These are phyloP conservation scores for Oryctolagus cuniculus DNA, from an alignment of 2,113 vertebrate genomes.

Conservation along the genomic window DNA sequence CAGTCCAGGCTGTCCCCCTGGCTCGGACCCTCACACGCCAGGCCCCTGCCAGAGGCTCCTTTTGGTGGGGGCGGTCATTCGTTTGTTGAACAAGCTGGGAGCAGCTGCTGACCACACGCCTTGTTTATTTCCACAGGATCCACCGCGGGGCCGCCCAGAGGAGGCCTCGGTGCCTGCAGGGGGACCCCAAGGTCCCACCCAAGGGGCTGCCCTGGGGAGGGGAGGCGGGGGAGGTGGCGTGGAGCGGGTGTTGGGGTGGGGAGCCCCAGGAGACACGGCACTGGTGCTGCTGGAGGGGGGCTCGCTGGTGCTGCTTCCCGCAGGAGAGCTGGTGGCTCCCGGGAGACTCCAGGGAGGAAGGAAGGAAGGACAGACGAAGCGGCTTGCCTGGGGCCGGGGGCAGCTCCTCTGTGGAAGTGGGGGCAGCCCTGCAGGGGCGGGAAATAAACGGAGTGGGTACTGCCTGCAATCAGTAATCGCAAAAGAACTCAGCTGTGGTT, in stretches of 20 bases:
- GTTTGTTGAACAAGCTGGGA: accelerated
- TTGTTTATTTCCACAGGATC: accelerated
- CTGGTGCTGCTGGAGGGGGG: neutral
- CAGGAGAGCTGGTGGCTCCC: neutral
- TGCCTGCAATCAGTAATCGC: neutral
- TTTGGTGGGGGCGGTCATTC: neutral
- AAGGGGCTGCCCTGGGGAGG: neutral
- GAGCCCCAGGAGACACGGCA: neutral
- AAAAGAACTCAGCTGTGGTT: neutral
- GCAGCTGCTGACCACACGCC: neutral
- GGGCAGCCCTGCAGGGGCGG: too few relatives aligned
- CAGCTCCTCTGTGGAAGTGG: neutral
- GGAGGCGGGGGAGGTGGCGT: too few relatives aligned
- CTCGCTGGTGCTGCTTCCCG: neutral
- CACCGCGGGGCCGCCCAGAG: neutral
- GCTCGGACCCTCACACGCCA: neutral
- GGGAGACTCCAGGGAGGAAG: neutral
- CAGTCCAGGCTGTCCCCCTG: neutral
- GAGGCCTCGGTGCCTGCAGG: neutral
- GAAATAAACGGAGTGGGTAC: neutral
- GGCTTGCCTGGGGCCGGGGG: too few relatives aligned
- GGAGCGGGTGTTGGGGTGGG: neutral
- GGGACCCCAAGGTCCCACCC: neutral
- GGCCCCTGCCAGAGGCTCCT: neutral
- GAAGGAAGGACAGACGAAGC: neutral